Evolutionary conservation across 2,888 invertebrate genomes (phyloP).

Genomic region (Abrostola tripartita): DNA sequence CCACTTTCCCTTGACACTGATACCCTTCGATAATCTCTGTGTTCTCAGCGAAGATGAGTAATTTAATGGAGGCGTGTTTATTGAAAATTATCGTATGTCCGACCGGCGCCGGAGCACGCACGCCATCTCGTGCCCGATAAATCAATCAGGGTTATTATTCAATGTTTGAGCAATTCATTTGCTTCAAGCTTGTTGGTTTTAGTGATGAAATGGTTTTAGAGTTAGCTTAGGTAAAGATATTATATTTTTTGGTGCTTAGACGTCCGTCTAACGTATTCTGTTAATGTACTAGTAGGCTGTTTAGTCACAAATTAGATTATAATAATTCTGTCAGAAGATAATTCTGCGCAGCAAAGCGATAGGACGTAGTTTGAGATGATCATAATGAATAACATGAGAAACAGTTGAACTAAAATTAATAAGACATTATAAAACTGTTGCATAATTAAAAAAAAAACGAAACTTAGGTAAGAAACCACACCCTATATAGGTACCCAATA

Average conservation of each 20-base stretch:
- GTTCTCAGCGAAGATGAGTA: slow-evolving; percentile 65
- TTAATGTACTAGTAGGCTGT: too few relatives aligned
- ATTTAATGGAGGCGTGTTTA: slow-evolving; percentile 66
- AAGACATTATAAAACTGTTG: too few relatives aligned
- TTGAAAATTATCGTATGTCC: slow-evolving; percentile 68
- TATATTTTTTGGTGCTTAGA: background rate
- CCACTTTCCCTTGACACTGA: slow-evolving; percentile 64
- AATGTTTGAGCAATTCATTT: slow-evolving; percentile 58
- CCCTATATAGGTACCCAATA: too few relatives aligned
- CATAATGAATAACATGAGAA: too few relatives aligned
- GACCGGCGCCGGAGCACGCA: slow-evolving; percentile 58
- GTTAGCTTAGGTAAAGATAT: background rate
- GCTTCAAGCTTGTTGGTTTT: slow-evolving; percentile 27
- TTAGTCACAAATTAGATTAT: too few relatives aligned
- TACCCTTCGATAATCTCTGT: slow-evolving; percentile 63
- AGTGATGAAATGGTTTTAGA: slow-evolving; percentile 36
- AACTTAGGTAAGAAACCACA: too few relatives aligned
- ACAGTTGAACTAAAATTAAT: too few relatives aligned
- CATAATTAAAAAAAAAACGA: too few relatives aligned
- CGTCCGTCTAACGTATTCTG: too few relatives aligned
- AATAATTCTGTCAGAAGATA: too few relatives aligned
- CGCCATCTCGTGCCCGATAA: slow-evolving; percentile 59
- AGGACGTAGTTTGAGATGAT: too few relatives aligned
- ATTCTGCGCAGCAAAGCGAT: too few relatives aligned
- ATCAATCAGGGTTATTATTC: slow-evolving; percentile 67